Conservation (phyloP, 2,888 invertebrate species). For the Invenusta paracnida region DNA sequence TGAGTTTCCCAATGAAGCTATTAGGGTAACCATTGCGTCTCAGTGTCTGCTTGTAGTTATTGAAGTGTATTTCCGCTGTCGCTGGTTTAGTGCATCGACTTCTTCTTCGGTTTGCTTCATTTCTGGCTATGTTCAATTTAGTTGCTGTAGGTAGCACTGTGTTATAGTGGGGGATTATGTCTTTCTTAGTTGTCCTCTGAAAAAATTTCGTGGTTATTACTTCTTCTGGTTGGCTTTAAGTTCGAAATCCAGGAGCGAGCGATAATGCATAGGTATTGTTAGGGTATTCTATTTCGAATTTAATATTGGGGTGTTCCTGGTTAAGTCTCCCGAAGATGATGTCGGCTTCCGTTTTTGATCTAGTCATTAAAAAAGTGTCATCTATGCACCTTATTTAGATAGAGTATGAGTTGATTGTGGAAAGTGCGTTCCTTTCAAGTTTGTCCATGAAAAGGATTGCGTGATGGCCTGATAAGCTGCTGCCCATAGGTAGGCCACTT, state of each 20-base stretch:
- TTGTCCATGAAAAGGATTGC: not conserved
- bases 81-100: not conserved
- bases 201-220: not conserved
- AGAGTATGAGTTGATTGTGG: not conserved
- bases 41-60: not conserved
- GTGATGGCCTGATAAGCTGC: not conserved
- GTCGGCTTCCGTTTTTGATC: not conserved
- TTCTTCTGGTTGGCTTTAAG: not conserved
- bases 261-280: not conserved
- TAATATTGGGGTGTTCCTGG: not conserved
- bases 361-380: not conserved
- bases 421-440: not conserved
- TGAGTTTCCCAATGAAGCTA: not conserved
- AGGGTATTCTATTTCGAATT: not conserved
- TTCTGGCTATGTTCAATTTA: not conserved
- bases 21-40: not conserved
- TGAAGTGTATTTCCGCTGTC: not conserved
- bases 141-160: not conserved
- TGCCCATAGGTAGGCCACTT: not conserved
- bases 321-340: not conserved
- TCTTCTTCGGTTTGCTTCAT: not conserved
- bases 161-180: not conserved
- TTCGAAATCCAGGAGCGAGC: not conserved
- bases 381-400: not conserved
- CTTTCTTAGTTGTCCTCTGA: not conserved